Conservation (phyloP, 2,888 invertebrate species). For the Tethea ocularis region DNA sequence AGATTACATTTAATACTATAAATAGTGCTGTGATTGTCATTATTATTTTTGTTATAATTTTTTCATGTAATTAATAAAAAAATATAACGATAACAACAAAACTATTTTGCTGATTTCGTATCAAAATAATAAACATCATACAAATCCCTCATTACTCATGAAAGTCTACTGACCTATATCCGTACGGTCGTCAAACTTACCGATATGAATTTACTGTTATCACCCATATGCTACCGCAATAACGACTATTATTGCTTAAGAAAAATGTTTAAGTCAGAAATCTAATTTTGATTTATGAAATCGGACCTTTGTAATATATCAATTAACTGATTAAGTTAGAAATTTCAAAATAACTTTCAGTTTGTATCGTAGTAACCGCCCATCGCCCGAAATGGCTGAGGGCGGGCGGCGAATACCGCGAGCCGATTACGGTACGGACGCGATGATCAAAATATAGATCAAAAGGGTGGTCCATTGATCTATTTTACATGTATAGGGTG, state of each 20-base stretch:
- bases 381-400: constrained; percentile 64
- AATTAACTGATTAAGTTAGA: constrained; percentile 4
- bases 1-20: not conserved
- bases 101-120: not conserved
- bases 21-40: not conserved
- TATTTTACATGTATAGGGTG: constrained; percentile 24
- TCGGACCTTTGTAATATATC: not conserved
- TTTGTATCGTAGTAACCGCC: constrained; percentile 35
- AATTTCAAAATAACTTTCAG: constrained; percentile 12
- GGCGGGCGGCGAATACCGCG: constrained; percentile 39
- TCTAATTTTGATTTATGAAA: constrained; percentile 1
- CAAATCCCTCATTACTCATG: constrained; percentile 22
- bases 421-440: constrained; percentile 43
- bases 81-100: not conserved
- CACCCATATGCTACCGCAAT: not conserved
- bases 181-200: constrained; percentile 30
- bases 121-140: constrained; percentile 6
- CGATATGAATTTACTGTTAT: constrained; percentile 13
- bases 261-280: not conserved
- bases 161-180: constrained; percentile 40
- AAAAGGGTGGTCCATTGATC: constrained; percentile 24
- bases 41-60: not conserved
- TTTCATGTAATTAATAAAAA: not conserved
- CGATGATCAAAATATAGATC: constrained; percentile 25
- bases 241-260: not conserved